Evolutionary conservation across 2,113 vertebrate genomes (phyloP).

Genomic region (Grallaria varia): DNA sequence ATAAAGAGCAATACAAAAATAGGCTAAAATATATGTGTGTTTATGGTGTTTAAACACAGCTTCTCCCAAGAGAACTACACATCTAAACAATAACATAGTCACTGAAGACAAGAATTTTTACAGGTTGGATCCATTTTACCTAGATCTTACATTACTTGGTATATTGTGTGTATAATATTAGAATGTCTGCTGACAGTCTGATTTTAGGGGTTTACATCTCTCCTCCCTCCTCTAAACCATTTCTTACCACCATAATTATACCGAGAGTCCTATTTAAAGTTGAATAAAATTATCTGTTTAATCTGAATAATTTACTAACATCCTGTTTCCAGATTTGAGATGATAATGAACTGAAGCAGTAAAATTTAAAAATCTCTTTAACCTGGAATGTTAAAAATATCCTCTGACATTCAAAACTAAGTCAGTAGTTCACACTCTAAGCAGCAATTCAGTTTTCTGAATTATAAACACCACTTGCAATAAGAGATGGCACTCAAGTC

Average conservation of each 20-base stretch:
- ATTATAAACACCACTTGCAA: not conserved
- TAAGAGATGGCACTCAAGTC: not conserved
- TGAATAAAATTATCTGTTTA: not conserved
- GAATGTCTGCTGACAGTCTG: not conserved
- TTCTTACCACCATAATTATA: not conserved
- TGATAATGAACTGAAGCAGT: not conserved
- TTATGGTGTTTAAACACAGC: not conserved
- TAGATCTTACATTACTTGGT: not conserved
- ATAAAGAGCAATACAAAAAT: not conserved
- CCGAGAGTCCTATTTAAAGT: not conserved
- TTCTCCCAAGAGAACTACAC: not conserved
- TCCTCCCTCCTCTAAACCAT: not conserved
- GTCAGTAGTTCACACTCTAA: not conserved
- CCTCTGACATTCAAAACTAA: not conserved
- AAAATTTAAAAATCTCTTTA: not conserved
- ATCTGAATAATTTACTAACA: not conserved
- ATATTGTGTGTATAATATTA: not conserved
- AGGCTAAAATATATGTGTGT: not conserved
- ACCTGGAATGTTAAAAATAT: not conserved
- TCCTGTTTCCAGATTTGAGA: not conserved
- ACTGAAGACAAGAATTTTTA: not conserved
- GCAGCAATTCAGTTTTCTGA: not conserved
- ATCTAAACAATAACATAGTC: not conserved
- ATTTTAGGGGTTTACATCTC: not conserved
- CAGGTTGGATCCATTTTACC: not conserved